Evolutionary conservation across 2,888 invertebrate genomes (phyloP).

Genomic region (Lacanobia oleracea): DNA sequence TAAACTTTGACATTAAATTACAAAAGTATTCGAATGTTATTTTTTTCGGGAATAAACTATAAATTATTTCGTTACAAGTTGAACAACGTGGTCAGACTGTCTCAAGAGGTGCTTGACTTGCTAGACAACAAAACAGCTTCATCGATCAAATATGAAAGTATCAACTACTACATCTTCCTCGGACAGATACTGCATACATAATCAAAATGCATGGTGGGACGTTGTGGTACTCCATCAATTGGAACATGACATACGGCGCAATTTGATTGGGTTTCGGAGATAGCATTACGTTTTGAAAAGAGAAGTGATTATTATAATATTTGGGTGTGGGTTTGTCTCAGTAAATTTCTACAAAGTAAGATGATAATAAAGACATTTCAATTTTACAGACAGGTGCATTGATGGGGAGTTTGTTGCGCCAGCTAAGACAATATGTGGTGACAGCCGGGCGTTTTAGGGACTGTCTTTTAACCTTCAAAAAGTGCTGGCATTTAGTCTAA

Average conservation of each 20-base stretch:
- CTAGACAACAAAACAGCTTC: not conserved
- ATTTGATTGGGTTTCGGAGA: constrained; percentile 9
- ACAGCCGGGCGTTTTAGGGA: too few species aligned
- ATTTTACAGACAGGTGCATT: too few species aligned
- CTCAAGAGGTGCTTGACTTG: not conserved
- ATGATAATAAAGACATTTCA: too few species aligned
- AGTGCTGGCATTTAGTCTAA: too few species aligned
- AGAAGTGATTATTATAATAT: not conserved
- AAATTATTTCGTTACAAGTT: not conserved
- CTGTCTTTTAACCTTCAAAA: too few species aligned
- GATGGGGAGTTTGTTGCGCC: too few species aligned
- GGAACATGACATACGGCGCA: constrained; percentile 26
- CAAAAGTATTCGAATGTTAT: too few species aligned
- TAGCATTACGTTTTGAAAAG: constrained; percentile 16
- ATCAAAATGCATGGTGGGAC: constrained; percentile 11
- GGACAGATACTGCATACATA: constrained; percentile 3
- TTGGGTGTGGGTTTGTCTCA: not conserved
- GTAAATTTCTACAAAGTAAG: too few species aligned
- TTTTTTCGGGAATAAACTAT: too few species aligned
- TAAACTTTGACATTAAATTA: too few species aligned
- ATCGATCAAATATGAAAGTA: constrained; percentile 32
- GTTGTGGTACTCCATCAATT: constrained; percentile 22
- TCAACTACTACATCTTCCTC: constrained; percentile 18
- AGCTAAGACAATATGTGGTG: too few species aligned
- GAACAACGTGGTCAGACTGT: not conserved